Evolutionary conservation across 2,797 vertebrate species (phyloP).

Genomic region (Capromys pilorides): DNA sequence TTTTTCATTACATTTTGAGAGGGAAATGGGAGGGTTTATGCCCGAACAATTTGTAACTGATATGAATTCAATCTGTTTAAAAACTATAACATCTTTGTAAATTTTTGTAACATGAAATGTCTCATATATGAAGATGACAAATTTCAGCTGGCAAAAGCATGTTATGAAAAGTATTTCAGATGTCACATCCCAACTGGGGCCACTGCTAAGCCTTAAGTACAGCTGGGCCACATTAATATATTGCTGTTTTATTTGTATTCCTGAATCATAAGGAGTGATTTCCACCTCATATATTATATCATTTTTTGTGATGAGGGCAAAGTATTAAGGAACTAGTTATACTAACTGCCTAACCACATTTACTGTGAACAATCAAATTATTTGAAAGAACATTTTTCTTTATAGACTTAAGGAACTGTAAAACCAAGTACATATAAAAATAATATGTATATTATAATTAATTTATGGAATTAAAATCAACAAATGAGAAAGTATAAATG

Average conservation of each 20-base stretch:
- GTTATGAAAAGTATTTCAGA: slow-evolving; percentile 56
- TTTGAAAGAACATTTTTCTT: slow-evolving; percentile 42
- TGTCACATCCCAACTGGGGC: slow-evolving; percentile 46
- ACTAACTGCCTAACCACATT: background rate
- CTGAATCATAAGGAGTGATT: slow-evolving; percentile 54
- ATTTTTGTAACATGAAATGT: slow-evolving; percentile 57
- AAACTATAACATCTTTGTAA: slow-evolving; percentile 31
- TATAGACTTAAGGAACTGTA: slow-evolving; percentile 19
- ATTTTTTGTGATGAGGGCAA: slow-evolving; percentile 40
- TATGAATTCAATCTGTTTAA: background rate
- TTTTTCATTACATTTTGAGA: background rate
- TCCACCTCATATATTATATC: slow-evolving; percentile 57
- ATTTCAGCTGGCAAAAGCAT: slow-evolving; percentile 68
- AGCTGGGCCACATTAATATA: slow-evolving; percentile 58
- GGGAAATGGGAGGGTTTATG: background rate
- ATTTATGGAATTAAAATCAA: background rate
- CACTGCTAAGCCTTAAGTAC: slow-evolving; percentile 41
- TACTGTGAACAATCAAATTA: background rate
- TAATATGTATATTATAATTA: background rate
- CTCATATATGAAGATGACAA: slow-evolving; percentile 42
- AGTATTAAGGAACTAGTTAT: slow-evolving; percentile 9
- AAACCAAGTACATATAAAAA: background rate
- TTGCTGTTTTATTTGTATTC: slow-evolving; percentile 58
- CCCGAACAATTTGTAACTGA: background rate
- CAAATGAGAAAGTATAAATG: background rate